Evolutionary conservation across 2,888 invertebrate genomes (phyloP), one percentile per base, ranked within the genome.

Genomic region (Zeuzera pyrina): DNA sequence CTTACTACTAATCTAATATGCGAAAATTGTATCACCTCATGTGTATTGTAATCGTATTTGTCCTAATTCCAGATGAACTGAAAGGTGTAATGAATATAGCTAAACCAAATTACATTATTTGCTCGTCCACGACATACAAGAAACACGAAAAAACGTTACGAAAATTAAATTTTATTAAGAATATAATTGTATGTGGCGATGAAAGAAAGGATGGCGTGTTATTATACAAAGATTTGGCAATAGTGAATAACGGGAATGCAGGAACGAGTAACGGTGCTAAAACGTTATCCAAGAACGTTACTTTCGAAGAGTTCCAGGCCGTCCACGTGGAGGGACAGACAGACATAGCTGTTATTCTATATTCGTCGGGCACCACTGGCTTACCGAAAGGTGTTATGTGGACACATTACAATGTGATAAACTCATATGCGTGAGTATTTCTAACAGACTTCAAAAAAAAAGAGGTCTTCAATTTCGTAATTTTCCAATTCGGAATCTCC

Each of bases 321-420:
- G 60, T 50, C 0, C 66, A 68, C 4, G 67, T 72, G 0, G 27
- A 49, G 2, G 71, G 71, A 1, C 60, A 65, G 21, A 45, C 30
- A 0, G 78, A 78, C 14, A 48, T 59, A 0, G 21, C 58, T 5
- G 49, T 71, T 7, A 54, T 79, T 10, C 25, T 77, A 14, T 78
- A 76, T 35, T 79, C 79, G 0, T 79, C 78, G 2, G 79, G 79
- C 0, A 79, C 79, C 0, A 78, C 78, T 0, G 78, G 79, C 0
- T 5, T 78, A 29, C 69, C 77, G 0, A 79, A 79, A 41, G 79
- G 77, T 2, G 79, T 78, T 0, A 61, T 72, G 62, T 15, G 65
- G 12, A 63, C 76, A 0, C 78, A 79, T 42, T 32, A 59, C 0
- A 77, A 71, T 43, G 42, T 65, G 0, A 34, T 77, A n/a, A n/a